phyloP scores from a whole-genome alignment of 2,113 vertebrate genomes.

The Salvator merianae region DNA sequence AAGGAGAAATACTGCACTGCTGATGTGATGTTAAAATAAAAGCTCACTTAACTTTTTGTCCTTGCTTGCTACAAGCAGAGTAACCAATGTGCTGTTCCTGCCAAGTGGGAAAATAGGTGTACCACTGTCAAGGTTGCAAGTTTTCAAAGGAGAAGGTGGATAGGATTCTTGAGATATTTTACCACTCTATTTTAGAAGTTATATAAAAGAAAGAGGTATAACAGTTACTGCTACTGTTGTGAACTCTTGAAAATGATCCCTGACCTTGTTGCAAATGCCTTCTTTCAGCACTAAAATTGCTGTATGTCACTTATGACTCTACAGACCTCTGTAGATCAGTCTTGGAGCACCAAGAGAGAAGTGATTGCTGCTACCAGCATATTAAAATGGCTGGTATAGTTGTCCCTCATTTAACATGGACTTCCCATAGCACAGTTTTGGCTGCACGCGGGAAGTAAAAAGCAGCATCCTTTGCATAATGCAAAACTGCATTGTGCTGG shows the following conservation, averaged over 20 bases:
- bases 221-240: neutral
- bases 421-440: no score
- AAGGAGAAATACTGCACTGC: neutral
- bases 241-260: no score
- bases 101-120: neutral
- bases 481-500: no score
- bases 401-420: no score
- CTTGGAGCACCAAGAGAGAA: neutral
- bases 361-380: neutral
- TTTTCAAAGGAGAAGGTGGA: neutral
- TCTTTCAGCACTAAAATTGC: neutral
- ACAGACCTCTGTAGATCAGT: neutral
- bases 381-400: neutral
- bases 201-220: no score
- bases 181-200: neutral
- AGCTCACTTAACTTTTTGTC: neutral
- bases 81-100: neutral
- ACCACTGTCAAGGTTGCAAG: neutral
- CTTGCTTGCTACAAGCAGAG: neutral
- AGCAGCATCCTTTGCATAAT: no score
- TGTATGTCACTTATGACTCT: neutral
- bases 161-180: neutral
- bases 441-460: no score
- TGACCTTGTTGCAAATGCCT: no score
- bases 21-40: neutral